Conservation (phyloP, 2,888 invertebrate species). For the Melitaea athalia region DNA sequence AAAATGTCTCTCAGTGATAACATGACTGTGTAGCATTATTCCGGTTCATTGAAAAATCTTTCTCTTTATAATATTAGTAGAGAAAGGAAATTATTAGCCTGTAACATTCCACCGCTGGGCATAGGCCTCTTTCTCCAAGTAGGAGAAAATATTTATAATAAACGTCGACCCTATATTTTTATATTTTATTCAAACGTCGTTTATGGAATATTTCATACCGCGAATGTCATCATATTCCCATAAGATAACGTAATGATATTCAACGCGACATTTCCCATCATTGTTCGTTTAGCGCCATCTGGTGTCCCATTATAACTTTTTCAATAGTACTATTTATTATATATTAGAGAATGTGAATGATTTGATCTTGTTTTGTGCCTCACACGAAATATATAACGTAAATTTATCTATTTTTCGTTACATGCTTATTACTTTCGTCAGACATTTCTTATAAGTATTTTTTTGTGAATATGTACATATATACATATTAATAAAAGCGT, state of each 20-base stretch:
- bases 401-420: not conserved
- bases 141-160: too few species aligned
- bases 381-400: not conserved
- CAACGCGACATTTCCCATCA: conserved; percentile 29
- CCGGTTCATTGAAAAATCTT: too few species aligned
- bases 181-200: not conserved
- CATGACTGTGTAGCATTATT: too few species aligned
- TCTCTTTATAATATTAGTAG: too few species aligned
- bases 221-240: conserved; percentile 32
- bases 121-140: too few species aligned
- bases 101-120: too few species aligned
- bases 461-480: too few species aligned
- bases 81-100: too few species aligned
- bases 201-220: conserved; percentile 5
- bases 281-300: conserved; percentile 22
- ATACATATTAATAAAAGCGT: too few species aligned
- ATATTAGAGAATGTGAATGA: not conserved
- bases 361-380: not conserved
- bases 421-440: too few species aligned
- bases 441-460: too few species aligned
- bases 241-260: conserved; percentile 30
- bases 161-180: not conserved
- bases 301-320: conserved; percentile 28
- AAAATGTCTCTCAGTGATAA: too few species aligned
- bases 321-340: conserved; percentile 15